These are phyloP conservation scores for Noturus placidus DNA, from an alignment of 2,113 vertebrate species.

Conservation along the genomic window DNA sequence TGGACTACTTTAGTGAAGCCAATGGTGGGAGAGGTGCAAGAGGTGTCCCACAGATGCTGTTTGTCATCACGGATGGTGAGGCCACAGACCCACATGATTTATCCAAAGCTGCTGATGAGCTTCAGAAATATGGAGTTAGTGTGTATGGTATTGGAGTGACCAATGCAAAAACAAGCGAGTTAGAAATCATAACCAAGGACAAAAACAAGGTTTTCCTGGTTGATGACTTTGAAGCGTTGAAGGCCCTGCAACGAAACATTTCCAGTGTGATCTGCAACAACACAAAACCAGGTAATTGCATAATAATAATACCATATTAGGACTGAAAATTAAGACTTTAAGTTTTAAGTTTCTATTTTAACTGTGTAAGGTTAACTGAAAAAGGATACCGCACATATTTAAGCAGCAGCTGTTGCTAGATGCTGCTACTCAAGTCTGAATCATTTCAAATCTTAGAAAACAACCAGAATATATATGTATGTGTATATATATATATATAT, in stretches of 20 bases:
- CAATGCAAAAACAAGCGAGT: constrained; percentile 60
- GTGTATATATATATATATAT: too few relatives aligned
- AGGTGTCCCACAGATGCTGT: constrained; percentile 69
- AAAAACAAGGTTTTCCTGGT: constrained; percentile 67
- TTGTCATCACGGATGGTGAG: constrained; percentile 77
- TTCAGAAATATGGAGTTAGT: constrained; percentile 57
- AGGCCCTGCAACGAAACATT: constrained; percentile 69
- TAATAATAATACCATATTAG: neutral
- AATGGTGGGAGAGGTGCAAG: constrained; percentile 63
- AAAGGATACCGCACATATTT: neutral
- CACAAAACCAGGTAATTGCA: constrained; percentile 73
- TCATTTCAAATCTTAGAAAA: neutral
- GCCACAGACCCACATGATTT: constrained; percentile 63
- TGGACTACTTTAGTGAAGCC: constrained; percentile 60
- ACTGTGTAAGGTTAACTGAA: neutral
- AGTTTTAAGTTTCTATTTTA: neutral
- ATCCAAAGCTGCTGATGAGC: constrained; percentile 35
- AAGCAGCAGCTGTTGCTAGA: neutral
- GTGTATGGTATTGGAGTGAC: constrained; percentile 75
- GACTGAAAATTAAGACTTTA: neutral
- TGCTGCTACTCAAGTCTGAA: neutral
- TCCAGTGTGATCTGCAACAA: constrained; percentile 65
- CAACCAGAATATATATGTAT: neutral
- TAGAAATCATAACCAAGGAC: constrained; percentile 67
- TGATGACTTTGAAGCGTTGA: constrained; percentile 64